A percentile compares a stretch with the other conserved stretches of the same genome.
These are phyloP conservation scores for Stichodactyla mertensii DNA, from an alignment of 64 coral and sea anemone species.

Conservation along the genomic window DNA sequence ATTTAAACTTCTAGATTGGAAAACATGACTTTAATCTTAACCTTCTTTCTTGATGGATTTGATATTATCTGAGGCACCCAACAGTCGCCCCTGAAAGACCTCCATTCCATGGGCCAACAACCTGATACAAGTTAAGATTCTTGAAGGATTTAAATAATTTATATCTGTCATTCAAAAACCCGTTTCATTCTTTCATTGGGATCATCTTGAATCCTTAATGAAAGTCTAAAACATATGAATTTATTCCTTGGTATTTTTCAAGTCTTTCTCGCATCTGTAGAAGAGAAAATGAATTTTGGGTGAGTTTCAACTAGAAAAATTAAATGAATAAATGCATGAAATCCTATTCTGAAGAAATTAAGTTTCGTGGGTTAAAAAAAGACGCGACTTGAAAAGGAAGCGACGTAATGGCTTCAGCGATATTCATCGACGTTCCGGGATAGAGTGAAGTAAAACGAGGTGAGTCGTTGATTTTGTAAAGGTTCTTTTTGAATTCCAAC, in stretches of 20 bases:
- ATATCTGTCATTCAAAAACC: not conserved
- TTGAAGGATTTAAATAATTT: not conserved
- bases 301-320: no score
- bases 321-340: no score
- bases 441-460: not conserved
- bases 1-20: no score
- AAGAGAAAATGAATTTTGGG: no score
- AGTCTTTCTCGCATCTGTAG: not conserved
- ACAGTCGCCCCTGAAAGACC: not conserved
- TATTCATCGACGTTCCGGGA: not conserved
- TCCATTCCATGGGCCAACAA: not conserved
- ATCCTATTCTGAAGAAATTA: no score
- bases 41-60: no score
- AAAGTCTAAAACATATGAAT: not conserved
- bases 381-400: not conserved
- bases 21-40: no score
- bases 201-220: slow-evolving; percentile 16
- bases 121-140: not conserved
- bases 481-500: not conserved
- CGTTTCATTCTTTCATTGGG: not conserved
- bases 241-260: not conserved
- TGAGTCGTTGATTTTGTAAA: not conserved
- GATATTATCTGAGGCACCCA: no score
- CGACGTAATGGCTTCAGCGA: not conserved
- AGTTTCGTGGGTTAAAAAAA: not conserved